A percentile compares a stretch with the other conserved stretches of the same genome.
phyloP scores from a whole-genome alignment of 2,113 vertebrate genomes.

The Cinclus cinclus region DNA sequence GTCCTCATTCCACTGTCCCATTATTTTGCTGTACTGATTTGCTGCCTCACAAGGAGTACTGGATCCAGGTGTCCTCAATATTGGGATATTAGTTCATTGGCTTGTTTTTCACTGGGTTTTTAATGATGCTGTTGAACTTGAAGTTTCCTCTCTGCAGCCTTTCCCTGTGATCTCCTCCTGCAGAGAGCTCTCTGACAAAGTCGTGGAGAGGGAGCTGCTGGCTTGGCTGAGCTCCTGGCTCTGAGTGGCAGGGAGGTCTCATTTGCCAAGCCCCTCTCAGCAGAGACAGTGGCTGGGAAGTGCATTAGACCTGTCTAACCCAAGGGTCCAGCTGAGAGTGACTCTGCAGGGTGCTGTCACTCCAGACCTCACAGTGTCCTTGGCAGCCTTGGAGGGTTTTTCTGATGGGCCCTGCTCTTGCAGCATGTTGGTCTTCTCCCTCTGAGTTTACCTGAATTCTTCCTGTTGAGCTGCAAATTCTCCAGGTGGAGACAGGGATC shows the following conservation, averaged over 20 bases:
- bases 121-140: background rate
- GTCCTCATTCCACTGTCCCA: background rate
- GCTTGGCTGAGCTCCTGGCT: background rate
- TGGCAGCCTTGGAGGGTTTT: background rate
- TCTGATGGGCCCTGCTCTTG: background rate
- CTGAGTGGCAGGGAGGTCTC: background rate
- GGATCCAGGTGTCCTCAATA: background rate
- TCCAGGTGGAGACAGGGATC: background rate
- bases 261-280: constrained; percentile 14
- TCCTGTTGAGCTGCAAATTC: background rate
- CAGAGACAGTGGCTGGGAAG: background rate
- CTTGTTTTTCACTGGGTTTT: background rate
- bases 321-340: background rate
- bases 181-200: background rate
- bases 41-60: background rate
- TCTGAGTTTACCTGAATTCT: background rate
- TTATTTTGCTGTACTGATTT: background rate
- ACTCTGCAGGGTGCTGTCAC: constrained; percentile 9
- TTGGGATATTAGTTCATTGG: background rate
- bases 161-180: background rate
- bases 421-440: background rate
- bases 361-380: background rate
- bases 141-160: background rate
- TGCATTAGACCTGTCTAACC: background rate
- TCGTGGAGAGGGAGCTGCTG: background rate